Evolutionary conservation across 2,797 vertebrate genomes (phyloP), one percentile per base, ranked within the genome.

Genomic region (Notoglanidium macrostoma): DNA sequence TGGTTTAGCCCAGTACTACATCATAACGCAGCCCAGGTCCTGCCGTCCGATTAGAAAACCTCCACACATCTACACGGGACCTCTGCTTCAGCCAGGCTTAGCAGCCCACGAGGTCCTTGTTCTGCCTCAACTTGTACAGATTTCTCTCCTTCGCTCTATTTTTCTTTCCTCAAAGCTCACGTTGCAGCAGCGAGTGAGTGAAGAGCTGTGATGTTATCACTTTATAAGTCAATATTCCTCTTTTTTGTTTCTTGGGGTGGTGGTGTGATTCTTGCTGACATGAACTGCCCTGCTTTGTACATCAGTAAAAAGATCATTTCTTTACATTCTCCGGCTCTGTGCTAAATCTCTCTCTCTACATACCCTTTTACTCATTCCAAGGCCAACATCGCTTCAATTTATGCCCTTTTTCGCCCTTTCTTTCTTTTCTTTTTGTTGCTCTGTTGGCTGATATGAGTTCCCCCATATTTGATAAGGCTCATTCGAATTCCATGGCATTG

Each of bases 1-100:
- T 96, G 96, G 95, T 89, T 70, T 17, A 79, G 90, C 83, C 90
- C 86, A 72, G 95, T 94, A 96, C 92, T 95, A 92, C 95, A 90
- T 86, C 89, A 59, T 87, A 89, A 88, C 83, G 12, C 61, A 76
- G 46, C 10, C 80, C 70, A 23, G 70, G 70, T 70, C 77, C 67
- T 9, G 73, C 17, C 80, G 77, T 79, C 81, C 2, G 19, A 82
- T 44, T 78, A 85, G 29, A 79, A 77, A 87, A 82, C 59, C 35
- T 70, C 35, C 57, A 65, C 21, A 14, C 14, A 26, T 29, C 35
- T 61, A n/a, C 54, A 61, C 29, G 14, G 67, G 57, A 81, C 26
- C 57, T 44, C 78, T 0, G 57, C 55, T 80, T 61, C 78, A 84
- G 67, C 29, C 82, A 23, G n/a, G n/a, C 21, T 63, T 67, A 49